Base-by-base conservation (phyloP, 1,140 invertebrate genomes). In the Drosophila quadrilineata region DNA sequence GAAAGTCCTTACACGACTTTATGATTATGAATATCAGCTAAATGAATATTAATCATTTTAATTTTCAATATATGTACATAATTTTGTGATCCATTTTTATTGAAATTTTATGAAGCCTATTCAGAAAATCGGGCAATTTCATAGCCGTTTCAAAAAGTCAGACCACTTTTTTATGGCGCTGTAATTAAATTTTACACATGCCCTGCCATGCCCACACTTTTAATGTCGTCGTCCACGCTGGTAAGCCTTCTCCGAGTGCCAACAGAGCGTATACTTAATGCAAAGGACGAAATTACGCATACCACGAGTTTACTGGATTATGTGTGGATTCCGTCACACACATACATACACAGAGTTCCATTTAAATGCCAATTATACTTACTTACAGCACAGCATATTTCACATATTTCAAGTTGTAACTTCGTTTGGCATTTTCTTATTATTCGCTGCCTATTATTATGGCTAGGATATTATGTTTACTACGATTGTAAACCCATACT, bases 361-460 rank as follows among this genome's bases (percentile, higher is more conserved):
- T 84, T 84, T 84, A 82, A 82, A 82, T 76, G 69, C 75, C 77
- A 82, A 82, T 82, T 82, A 82, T 82, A n/a, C n/a, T 65, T 70
- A 82, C 65, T 82, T 6, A 6, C 53, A 40, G 56, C 58, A 40
- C 66, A 46, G 54, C 71, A 80, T n/a, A 75, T 71, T 67, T 79
- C 66, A 75, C 58, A 19, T 80, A 71, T 68, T 80, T 71, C 29
- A 41, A 53, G 52, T 50, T 76, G 72, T 74, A 82, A 84, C 77
- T 82, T 74, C 69, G 84, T 82, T 84, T 72, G 28, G 36, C 50
- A 35, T 65, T 54, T 84, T 73, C 71, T 76, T 49, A 72, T 82
- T 82, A 80, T 80, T 84, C 84, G 77, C 76, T 69, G 68, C 50
- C 76, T n/a, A n/a, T n/a, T n/a, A n/a, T n/a, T n/a, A n/a, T n/a